Base-by-base conservation (phyloP, 2,113 vertebrate genomes). In the Daubentonia madagascariensis region DNA sequence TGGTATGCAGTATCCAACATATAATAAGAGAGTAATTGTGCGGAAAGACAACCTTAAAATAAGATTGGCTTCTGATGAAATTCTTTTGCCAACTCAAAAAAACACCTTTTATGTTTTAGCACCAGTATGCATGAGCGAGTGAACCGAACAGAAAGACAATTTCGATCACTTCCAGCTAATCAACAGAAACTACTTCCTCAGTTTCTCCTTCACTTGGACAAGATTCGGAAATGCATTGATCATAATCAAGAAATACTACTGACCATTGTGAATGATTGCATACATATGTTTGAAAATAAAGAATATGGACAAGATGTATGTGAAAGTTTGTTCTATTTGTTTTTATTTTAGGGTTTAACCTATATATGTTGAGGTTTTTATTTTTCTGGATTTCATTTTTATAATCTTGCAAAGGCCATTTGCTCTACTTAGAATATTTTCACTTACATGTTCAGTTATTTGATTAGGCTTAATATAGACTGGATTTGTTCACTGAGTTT, bases 251-350 rank as follows among this genome's bases (percentile, higher is more conserved):
- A 99, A 92, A 98, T 99, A 75, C 98, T 99, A 63, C 99, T 99
- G 97, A 99, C 99, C 98, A 99, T 99, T 96, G 98, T 99, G 96
- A 99, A 99, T 98, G 99, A 99, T 98, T 99, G 99, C 98, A 97
- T 99, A 96, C 98, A 99, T 98, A 99, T 99, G 99, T 99, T 99
- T 99, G 99, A 99, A 99, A 99, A 99, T 98, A 99, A 99, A 98
- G 99, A 99, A 97, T 99, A 99, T 91, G 99, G 99, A 93, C 99
- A 99, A 98, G 99, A 99, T 95, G 99, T 99, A 99, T 99, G 99
- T 98, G 95, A 98, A 97, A 97, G 79, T 92, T 93, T 59, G 22
- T 95, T 98, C 96, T 97, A 85, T 97, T 98, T 94, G 76, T 96
- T 78, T 92, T 92, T 10, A 96, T 89, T 57, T 68, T 91, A 95